Conservation (phyloP, 2,888 invertebrate genomes). For the Incurvaria masculella region DNA sequence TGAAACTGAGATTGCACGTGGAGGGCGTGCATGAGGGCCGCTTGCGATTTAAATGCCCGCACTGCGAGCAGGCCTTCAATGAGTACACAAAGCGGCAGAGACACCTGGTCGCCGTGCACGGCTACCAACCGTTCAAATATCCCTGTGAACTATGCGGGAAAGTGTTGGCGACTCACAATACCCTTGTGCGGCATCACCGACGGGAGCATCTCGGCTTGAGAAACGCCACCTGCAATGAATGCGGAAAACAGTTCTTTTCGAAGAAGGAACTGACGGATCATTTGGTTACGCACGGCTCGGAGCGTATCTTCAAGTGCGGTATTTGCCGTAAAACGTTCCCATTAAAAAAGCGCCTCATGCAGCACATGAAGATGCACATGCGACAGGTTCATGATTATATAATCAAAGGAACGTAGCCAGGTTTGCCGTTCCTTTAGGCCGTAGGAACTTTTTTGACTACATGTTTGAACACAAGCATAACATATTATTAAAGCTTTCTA, state of each 20-base stretch:
- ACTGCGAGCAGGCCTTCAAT: conserved; percentile 23
- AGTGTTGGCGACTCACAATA: conserved; percentile 39
- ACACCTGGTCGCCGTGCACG: conserved; percentile 35
- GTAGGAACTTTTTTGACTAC: no score
- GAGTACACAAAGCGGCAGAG: conserved; percentile 39
- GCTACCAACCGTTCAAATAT: conserved; percentile 20
- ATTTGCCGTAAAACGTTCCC: conserved; percentile 61
- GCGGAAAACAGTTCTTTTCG: conserved; percentile 49
- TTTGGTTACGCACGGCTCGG: conserved; percentile 49
- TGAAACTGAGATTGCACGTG: conserved; percentile 17
- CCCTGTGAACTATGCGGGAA: conserved; percentile 39
- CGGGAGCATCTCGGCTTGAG: conserved; percentile 36
- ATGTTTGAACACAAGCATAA: no score
- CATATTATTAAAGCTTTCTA: no score
- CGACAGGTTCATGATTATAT: no score
- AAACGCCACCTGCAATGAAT: conserved; percentile 50
- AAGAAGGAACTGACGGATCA: conserved; percentile 47
- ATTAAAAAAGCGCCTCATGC: conserved; percentile 54
- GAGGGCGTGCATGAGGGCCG: conserved; percentile 12
- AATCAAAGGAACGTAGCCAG: no score
- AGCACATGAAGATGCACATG: conserved; percentile 60
- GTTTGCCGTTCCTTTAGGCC: no score
- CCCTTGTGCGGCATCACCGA: conserved; percentile 37
- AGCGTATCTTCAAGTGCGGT: conserved; percentile 55
- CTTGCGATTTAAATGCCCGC: conserved; percentile 16